Conservation (phyloP, 2,888 invertebrate species). For the Ectropis crepuscularia region DNA sequence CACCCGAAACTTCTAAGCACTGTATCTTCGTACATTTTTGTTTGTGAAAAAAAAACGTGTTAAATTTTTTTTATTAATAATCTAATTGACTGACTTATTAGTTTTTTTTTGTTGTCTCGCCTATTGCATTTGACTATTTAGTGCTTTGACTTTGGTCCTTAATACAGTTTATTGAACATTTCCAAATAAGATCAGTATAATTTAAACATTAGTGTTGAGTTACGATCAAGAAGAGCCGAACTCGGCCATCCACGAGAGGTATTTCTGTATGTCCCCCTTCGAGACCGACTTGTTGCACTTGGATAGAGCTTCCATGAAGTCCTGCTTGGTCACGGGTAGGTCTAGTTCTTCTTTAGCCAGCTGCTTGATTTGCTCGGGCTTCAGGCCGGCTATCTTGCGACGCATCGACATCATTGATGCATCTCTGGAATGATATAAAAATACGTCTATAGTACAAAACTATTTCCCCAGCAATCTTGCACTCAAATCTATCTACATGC, state of each 20-base stretch:
- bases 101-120: too few relatives aligned
- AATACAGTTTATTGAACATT: neutral
- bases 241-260: slow-evolving; percentile 98
- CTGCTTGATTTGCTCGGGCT: slow-evolving; percentile 96
- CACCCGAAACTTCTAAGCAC: too few relatives aligned
- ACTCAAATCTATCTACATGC: too few relatives aligned
- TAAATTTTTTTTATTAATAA: too few relatives aligned
- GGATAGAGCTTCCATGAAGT: slow-evolving; percentile 96
- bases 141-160: too few relatives aligned
- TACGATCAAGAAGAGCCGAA: slow-evolving; percentile 95
- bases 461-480: too few relatives aligned
- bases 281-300: slow-evolving; percentile 99
- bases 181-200: neutral
- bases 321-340: slow-evolving; percentile 95
- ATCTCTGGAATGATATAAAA: slow-evolving; percentile 86
- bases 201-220: slow-evolving; percentile 29
- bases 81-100: too few relatives aligned
- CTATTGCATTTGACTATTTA: too few relatives aligned
- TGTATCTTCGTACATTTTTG: too few relatives aligned
- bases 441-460: neutral
- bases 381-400: slow-evolving; percentile 95
- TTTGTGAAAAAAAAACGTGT: too few relatives aligned
- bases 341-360: slow-evolving; percentile 97
- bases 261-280: slow-evolving; percentile 96
- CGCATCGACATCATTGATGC: slow-evolving; percentile 99